Conservation (phyloP, 1,140 invertebrate species). For the Drosophila lowei region DNA sequence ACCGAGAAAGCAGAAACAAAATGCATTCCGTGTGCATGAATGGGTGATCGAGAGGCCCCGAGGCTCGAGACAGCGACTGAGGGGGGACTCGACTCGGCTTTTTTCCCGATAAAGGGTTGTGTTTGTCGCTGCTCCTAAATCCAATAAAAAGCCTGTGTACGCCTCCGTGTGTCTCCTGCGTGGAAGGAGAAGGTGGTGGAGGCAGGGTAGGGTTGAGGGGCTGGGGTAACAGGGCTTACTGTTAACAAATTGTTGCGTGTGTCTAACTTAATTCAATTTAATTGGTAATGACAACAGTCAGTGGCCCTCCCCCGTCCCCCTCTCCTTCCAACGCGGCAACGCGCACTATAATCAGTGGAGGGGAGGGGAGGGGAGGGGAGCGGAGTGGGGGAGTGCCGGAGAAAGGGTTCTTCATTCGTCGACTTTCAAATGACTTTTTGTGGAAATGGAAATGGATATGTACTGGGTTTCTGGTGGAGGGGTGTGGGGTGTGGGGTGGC, state of each 20-base stretch:
- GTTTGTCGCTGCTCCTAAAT: constrained; percentile 8
- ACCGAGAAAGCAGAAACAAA: too few relatives aligned
- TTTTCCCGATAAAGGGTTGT: constrained; percentile 13
- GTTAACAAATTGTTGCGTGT: constrained; percentile 72
- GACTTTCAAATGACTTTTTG: constrained; percentile 58
- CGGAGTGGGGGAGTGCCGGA: constrained; percentile 6
- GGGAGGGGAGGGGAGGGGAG: constrained; percentile 6
- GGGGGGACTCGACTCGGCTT: too few relatives aligned
- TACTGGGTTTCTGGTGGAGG: too few relatives aligned
- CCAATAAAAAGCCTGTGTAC: neutral
- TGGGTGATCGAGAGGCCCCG: too few relatives aligned
- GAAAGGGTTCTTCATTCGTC: constrained; percentile 37
- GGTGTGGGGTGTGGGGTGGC: too few relatives aligned
- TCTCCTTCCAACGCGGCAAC: constrained; percentile 22
- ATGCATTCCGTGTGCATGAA: too few relatives aligned
- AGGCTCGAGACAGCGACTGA: too few relatives aligned
- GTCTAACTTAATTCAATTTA: constrained; percentile 61
- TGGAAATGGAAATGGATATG: constrained; percentile 11
- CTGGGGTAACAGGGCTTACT: neutral
- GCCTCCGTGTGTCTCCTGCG: constrained; percentile 1
- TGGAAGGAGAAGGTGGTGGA: neutral
- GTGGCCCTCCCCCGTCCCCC: too few relatives aligned
- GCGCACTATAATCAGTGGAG: constrained; percentile 43
- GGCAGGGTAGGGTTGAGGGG: too few relatives aligned
- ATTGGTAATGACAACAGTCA: constrained; percentile 67